Evolutionary conservation across 1,140 invertebrate species (phyloP).

Genomic region (Aphelenchoides fujianensis): DNA sequence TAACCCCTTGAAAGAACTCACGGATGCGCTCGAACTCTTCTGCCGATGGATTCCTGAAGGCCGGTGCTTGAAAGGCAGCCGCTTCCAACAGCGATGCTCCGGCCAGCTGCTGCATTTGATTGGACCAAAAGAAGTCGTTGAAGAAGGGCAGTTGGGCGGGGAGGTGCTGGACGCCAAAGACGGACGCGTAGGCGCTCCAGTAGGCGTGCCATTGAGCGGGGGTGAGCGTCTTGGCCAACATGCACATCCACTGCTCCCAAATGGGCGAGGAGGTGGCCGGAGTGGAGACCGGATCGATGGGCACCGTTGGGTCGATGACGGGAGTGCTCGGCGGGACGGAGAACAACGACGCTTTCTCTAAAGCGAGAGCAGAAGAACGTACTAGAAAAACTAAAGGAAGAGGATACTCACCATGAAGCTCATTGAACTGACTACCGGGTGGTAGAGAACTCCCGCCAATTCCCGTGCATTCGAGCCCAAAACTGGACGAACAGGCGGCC

Average conservation of each 20-base stretch:
- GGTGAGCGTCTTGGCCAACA: neutral
- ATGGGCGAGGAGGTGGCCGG: neutral
- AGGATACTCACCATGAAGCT: no score
- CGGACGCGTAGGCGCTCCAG: neutral
- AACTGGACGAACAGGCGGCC: neutral
- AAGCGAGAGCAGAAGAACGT: neutral
- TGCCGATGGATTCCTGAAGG: no score
- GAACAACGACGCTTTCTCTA: neutral
- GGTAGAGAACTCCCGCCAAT: neutral
- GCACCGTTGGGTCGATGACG: neutral
- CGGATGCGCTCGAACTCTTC: no score
- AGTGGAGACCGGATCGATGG: neutral
- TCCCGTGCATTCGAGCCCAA: neutral
- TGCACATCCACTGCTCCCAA: constrained; percentile 12
- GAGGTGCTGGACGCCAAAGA: neutral
- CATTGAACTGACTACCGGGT: neutral
- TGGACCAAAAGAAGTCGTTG: neutral
- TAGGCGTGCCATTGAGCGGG: constrained; percentile 11
- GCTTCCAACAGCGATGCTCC: no score
- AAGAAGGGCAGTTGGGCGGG: neutral
- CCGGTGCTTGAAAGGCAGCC: no score
- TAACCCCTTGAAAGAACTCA: no score
- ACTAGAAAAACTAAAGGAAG: no score
- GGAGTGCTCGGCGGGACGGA: neutral
- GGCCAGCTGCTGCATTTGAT: neutral